Evolutionary conservation across 2,888 invertebrate genomes (phyloP).

Genomic region (Trachelus tabidus): DNA sequence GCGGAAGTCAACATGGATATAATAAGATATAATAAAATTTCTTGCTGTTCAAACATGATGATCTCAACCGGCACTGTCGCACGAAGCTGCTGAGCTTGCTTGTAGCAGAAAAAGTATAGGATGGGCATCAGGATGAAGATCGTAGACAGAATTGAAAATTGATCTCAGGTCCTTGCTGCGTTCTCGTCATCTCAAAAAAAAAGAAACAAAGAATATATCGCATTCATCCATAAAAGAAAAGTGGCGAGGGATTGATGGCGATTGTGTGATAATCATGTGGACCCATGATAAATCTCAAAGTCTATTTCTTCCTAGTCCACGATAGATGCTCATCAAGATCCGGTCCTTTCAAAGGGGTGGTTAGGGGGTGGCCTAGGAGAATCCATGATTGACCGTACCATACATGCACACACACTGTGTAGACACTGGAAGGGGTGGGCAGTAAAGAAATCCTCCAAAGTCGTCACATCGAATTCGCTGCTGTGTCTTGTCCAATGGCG

Average conservation of each 20-base stretch:
- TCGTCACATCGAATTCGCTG: neutral
- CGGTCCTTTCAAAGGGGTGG: neutral
- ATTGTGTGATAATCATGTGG: slow-evolving; percentile 20
- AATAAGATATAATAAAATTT: slow-evolving; percentile 14
- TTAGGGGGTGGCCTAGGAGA: neutral
- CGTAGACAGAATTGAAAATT: neutral
- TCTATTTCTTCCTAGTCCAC: neutral
- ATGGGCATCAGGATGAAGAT: neutral
- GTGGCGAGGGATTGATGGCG: slow-evolving; percentile 20
- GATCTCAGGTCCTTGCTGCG: neutral
- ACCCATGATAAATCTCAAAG: slow-evolving; percentile 10
- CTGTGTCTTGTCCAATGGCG: neutral
- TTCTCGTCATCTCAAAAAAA: neutral
- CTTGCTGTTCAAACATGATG: neutral
- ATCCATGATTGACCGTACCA: neutral
- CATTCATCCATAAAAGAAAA: neutral
- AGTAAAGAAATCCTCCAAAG: neutral
- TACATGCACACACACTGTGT: neutral
- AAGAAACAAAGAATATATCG: neutral
- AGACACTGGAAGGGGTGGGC: neutral
- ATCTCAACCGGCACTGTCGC: neutral
- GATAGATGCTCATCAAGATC: neutral
- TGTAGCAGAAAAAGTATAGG: neutral
- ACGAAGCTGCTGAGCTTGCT: neutral
- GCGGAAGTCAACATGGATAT: slow-evolving; percentile 30